phyloP scores from a whole-genome alignment of 2,797 vertebrate species.

The Pagetopsis macropterus region DNA sequence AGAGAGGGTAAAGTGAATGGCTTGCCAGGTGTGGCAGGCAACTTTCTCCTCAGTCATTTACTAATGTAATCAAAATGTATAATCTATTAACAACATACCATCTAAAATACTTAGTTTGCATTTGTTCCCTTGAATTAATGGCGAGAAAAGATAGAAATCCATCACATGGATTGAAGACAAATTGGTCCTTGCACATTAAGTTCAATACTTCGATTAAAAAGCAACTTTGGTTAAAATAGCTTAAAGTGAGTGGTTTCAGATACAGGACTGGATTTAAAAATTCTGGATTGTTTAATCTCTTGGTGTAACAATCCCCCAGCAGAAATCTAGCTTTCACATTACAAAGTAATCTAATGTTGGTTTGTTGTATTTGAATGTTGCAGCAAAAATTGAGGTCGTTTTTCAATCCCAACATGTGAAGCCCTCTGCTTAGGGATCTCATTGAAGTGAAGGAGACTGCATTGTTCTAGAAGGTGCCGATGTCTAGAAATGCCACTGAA shows the following conservation, averaged over 20 bases:
- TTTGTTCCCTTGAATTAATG: neutral
- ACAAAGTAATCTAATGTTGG: neutral
- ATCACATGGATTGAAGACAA: neutral
- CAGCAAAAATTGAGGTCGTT: neutral
- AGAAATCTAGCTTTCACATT: neutral
- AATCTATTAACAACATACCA: neutral
- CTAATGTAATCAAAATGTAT: neutral
- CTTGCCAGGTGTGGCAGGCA: neutral
- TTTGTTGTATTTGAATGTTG: neutral
- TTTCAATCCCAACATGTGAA: neutral
- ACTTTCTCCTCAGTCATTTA: neutral
- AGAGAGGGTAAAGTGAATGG: neutral
- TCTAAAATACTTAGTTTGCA: neutral
- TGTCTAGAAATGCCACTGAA: constrained; percentile 7
- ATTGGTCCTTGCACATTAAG: neutral
- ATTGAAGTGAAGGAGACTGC: constrained; percentile 9
- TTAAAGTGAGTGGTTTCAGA: neutral
- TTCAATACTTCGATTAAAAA: neutral
- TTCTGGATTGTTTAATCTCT: neutral
- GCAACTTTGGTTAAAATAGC: neutral
- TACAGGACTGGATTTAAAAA: neutral
- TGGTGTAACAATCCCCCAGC: neutral
- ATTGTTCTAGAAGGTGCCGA: constrained; percentile 1
- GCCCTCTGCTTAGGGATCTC: constrained; percentile 8
- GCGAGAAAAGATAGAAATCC: neutral